Percentiles rank a stretch among this genome's conserved stretches.
Conservation (phyloP, 2,797 vertebrate species). For the Trachops cirrhosus region DNA sequence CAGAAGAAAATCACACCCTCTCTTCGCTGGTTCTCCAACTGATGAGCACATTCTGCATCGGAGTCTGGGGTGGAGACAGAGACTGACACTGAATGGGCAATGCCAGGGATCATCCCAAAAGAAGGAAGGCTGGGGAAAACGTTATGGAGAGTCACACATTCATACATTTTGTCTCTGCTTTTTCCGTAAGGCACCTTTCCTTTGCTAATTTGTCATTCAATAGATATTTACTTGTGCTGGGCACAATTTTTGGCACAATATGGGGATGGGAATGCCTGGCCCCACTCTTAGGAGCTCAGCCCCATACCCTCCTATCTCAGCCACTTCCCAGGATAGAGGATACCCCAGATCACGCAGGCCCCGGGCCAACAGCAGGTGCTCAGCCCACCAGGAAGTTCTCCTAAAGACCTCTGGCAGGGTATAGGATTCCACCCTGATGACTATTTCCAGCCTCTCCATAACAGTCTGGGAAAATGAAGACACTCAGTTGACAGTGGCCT, state of each 20-base stretch:
- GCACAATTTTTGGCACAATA: neutral
- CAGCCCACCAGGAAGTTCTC: neutral
- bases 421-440: neutral
- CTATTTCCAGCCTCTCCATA: neutral
- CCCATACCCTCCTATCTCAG: neutral
- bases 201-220: neutral
- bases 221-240: neutral
- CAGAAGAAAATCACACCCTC: neutral
- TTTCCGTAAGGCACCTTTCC: neutral
- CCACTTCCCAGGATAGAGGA: neutral
- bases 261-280: neutral
- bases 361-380: neutral
- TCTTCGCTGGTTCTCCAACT: neutral
- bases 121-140: neutral
- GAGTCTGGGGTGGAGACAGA: neutral
- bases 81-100: neutral
- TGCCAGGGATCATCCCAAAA: neutral
- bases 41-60: neutral
- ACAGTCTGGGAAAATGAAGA: conserved; percentile 33
- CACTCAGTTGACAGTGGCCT: neutral
- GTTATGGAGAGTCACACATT: neutral
- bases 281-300: neutral
- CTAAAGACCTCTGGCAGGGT: neutral
- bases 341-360: neutral
- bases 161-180: neutral